phyloP scores from a whole-genome alignment of 2,797 vertebrate genomes.

The Darevskia mixta region DNA sequence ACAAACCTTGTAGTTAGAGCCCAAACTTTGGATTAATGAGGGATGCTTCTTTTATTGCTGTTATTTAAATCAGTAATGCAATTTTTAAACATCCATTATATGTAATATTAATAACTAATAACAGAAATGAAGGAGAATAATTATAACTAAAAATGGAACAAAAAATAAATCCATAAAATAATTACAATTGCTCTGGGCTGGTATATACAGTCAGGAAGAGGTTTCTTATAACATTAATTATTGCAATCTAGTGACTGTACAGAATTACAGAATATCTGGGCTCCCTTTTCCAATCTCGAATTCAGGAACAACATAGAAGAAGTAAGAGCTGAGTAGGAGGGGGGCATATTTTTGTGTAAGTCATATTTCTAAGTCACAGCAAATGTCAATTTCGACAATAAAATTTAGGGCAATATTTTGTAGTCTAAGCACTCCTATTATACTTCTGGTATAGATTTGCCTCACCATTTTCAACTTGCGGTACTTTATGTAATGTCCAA shows the following conservation, averaged over 20 bases:
- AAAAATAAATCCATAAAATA: not conserved
- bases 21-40: not conserved
- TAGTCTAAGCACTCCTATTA: not conserved
- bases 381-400: not conserved
- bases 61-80: slow-evolving; percentile 1
- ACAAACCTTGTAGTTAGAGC: no score
- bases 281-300: not conserved
- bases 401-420: not conserved
- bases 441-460: not conserved
- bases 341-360: not conserved
- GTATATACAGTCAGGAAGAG: not conserved
- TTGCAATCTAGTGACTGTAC: not conserved
- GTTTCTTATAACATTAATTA: not conserved
- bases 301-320: not conserved
- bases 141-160: not conserved
- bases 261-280: not conserved
- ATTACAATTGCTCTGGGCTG: no score
- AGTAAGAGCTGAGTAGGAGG: not conserved
- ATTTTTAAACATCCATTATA: not conserved
- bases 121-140: not conserved
- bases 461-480: not conserved
- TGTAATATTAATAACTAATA: not conserved
- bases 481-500: not conserved
- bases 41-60: not conserved
- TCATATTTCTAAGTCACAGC: not conserved